Evolutionary conservation across 2,888 invertebrate genomes (phyloP).

Genomic region (Chloromyia formosa): DNA sequence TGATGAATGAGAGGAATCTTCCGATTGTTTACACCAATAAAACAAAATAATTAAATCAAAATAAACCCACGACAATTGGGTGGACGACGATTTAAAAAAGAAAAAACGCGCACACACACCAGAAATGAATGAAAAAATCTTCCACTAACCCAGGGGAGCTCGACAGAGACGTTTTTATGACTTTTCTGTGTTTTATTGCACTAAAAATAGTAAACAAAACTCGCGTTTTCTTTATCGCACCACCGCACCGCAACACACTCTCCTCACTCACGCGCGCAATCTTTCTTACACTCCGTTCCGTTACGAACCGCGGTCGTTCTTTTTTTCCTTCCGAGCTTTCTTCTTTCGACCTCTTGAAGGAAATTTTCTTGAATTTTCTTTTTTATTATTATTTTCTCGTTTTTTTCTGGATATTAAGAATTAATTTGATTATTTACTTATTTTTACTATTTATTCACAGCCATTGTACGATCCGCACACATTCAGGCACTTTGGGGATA

Average conservation of each 20-base stretch:
- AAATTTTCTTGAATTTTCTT: background rate
- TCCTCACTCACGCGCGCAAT: background rate
- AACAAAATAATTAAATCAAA: background rate
- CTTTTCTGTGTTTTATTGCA: slow-evolving; percentile 30
- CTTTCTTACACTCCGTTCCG: background rate
- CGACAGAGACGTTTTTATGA: background rate
- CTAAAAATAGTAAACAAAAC: slow-evolving; percentile 45
- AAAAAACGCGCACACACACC: background rate
- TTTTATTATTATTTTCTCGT: background rate
- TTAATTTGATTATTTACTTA: background rate
- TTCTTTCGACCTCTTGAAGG: background rate
- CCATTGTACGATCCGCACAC: too few relatives aligned
- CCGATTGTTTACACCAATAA: too few relatives aligned
- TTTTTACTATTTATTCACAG: too few relatives aligned
- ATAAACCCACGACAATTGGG: background rate
- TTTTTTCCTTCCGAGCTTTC: slow-evolving; percentile 13
- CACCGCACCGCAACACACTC: background rate
- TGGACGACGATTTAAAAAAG: background rate
- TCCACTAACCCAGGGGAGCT: background rate
- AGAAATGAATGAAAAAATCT: slow-evolving; percentile 9
- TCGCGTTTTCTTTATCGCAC: slow-evolving; percentile 39
- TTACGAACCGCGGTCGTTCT: background rate
- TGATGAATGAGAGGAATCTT: too few relatives aligned
- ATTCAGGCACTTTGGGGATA: background rate
- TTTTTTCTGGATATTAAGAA: background rate